phyloP scores from a whole-genome alignment of 1,140 invertebrate genomes.

The Rhyzopertha dominica region DNA sequence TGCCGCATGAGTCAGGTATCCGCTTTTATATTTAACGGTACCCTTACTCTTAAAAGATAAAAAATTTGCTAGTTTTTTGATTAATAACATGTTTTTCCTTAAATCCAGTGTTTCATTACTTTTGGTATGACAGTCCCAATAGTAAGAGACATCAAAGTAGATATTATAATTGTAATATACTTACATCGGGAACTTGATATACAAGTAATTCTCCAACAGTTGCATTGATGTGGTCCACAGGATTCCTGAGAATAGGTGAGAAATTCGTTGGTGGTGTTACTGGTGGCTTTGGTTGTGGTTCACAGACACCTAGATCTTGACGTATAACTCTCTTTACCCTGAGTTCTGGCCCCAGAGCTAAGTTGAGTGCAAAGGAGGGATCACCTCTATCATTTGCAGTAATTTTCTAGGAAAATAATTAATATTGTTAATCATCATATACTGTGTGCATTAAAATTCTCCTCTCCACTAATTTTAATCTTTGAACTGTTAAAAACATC shows the following conservation, averaged over 20 bases:
- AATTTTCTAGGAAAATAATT: conserved; percentile 49
- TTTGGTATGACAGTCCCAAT: too few relatives aligned
- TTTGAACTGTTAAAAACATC: too few relatives aligned
- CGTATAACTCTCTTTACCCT: conserved; percentile 58
- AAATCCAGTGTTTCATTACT: too few relatives aligned
- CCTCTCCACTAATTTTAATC: too few relatives aligned
- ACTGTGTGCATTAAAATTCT: too few relatives aligned
- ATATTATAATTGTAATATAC: conserved; percentile 21
- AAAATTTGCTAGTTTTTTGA: too few relatives aligned
- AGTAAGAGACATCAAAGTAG: too few relatives aligned
- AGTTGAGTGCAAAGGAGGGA: conserved; percentile 53
- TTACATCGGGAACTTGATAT: conserved; percentile 72
- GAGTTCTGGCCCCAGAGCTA: conserved; percentile 58
- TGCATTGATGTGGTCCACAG: conserved; percentile 77
- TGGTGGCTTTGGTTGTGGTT: conserved; percentile 48
- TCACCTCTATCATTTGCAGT: conserved; percentile 50
- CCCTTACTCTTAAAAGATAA: too few relatives aligned
- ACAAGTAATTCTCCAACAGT: conserved; percentile 72
- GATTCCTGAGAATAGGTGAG: conserved; percentile 72
- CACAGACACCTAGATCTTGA: conserved; percentile 59
- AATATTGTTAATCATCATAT: too few relatives aligned
- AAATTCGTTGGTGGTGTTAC: conserved; percentile 59
- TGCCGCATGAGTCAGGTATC: too few relatives aligned
- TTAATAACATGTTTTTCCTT: too few relatives aligned
- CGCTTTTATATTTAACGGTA: too few relatives aligned